Conservation (phyloP, 1,140 invertebrate genomes). For the Plectrocnemia conspersa region DNA sequence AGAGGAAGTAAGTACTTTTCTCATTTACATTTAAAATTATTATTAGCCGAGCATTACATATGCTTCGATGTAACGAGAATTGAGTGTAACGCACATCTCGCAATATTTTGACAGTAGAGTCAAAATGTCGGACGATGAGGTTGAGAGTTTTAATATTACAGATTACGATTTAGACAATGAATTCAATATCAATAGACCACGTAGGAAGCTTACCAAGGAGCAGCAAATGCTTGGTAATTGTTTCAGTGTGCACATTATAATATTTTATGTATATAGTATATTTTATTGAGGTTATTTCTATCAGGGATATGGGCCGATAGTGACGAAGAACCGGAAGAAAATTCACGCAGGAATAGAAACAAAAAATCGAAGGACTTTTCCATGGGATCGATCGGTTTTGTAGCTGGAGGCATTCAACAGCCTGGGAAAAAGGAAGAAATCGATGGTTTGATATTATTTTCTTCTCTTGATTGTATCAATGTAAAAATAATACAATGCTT, state of each 20-base stretch:
- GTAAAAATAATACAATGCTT: neutral
- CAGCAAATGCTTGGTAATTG: conserved; percentile 88
- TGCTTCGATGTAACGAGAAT: too few species aligned
- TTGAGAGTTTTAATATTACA: conserved; percentile 89
- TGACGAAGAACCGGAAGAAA: conserved; percentile 58
- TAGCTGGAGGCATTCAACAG: conserved; percentile 87
- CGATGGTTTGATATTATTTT: too few species aligned
- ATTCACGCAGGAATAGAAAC: conserved; percentile 43
- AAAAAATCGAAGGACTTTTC: conserved; percentile 65
- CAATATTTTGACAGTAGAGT: too few species aligned
- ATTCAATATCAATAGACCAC: conserved; percentile 73
- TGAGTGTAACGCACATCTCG: too few species aligned
- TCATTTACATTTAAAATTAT: too few species aligned
- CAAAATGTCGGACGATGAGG: conserved; percentile 78
- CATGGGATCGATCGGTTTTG: conserved; percentile 82
- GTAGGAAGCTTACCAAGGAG: conserved; percentile 71
- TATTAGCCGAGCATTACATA: too few species aligned
- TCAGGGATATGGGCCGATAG: conserved; percentile 87
- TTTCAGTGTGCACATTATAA: neutral
- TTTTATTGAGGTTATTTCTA: too few species aligned
- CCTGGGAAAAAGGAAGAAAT: conserved; percentile 68
- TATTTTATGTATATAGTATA: conserved; percentile 4
- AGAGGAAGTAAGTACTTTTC: too few species aligned
- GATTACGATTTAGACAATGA: conserved; percentile 91
- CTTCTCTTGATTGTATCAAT: neutral